A percentile compares a stretch with the other conserved stretches of the same genome.
These are phyloP conservation scores for Lampris megalopsis DNA, from an alignment of 2,113 vertebrate species.

Conservation along the genomic window DNA sequence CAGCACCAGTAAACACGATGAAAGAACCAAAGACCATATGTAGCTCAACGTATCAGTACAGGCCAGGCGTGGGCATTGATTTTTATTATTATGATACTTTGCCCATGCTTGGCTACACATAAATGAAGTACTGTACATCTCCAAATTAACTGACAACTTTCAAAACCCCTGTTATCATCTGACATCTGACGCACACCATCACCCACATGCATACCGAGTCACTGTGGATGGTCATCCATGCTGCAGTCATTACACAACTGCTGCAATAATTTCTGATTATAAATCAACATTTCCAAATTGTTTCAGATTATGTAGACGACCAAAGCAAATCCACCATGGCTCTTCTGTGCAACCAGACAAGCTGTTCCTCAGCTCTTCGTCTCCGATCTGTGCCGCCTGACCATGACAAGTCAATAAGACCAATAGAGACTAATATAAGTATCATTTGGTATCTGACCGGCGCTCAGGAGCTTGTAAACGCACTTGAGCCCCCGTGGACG, in stretches of 20 bases:
- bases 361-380: conserved; percentile 18
- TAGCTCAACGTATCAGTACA: too few species aligned
- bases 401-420: conserved; percentile 18
- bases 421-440: background rate
- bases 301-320: background rate
- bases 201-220: too few species aligned
- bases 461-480: background rate
- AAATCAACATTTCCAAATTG: background rate
- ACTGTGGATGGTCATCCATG: too few species aligned
- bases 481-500: background rate
- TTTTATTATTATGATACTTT: too few species aligned
- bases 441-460: background rate
- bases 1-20: too few species aligned
- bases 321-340: conserved; percentile 9
- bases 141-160: background rate
- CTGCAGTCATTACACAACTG: too few species aligned
- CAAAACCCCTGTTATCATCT: background rate
- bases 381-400: conserved; percentile 13
- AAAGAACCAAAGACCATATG: too few species aligned
- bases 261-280: conserved; percentile 11
- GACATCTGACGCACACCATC: too few species aligned
- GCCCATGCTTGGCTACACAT: too few species aligned
- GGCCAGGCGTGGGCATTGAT: too few species aligned
- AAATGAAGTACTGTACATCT: background rate
- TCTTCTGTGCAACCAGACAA: background rate